These are phyloP conservation scores for Macropodus opercularis DNA, from an alignment of 2,797 vertebrate genomes.

Conservation along the genomic window DNA sequence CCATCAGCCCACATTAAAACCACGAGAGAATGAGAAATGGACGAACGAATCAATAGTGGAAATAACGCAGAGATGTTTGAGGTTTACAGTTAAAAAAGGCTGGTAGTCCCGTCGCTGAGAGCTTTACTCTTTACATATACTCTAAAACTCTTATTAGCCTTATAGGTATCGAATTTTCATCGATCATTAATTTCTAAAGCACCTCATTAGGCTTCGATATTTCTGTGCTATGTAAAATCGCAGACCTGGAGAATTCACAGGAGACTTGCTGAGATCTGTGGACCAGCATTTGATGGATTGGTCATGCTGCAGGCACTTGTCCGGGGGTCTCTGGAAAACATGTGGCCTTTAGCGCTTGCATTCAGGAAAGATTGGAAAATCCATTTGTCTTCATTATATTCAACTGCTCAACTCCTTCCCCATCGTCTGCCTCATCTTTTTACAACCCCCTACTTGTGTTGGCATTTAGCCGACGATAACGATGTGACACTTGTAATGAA, in stretches of 20 bases:
- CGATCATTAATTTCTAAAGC: too few relatives aligned
- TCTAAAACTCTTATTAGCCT: too few relatives aligned
- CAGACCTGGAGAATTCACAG: neutral
- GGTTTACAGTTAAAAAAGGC: too few relatives aligned
- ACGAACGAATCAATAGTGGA: too few relatives aligned
- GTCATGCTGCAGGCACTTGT: conserved; percentile 2
- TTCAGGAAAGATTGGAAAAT: conserved; percentile 40
- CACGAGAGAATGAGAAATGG: too few relatives aligned
- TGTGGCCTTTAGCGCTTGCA: conserved; percentile 31
- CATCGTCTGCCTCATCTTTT: neutral
- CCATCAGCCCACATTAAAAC: too few relatives aligned
- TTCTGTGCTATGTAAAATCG: neutral
- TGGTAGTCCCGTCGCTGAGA: too few relatives aligned
- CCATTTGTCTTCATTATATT: conserved; percentile 55
- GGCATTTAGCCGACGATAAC: conserved; percentile 21
- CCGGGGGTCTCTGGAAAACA: conserved; percentile 31
- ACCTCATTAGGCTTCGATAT: neutral
- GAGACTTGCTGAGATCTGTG: neutral
- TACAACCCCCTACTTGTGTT: neutral
- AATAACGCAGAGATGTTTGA: too few relatives aligned
- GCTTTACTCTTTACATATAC: too few relatives aligned
- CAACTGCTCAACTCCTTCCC: conserved; percentile 5
- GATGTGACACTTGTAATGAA: conserved; percentile 29
- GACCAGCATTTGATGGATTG: conserved; percentile 8
- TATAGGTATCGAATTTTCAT: too few relatives aligned